Evolutionary conservation across 1,140 invertebrate genomes (phyloP), one percentile per base, ranked within the genome.

Genomic region (Hycleus cichorii): DNA sequence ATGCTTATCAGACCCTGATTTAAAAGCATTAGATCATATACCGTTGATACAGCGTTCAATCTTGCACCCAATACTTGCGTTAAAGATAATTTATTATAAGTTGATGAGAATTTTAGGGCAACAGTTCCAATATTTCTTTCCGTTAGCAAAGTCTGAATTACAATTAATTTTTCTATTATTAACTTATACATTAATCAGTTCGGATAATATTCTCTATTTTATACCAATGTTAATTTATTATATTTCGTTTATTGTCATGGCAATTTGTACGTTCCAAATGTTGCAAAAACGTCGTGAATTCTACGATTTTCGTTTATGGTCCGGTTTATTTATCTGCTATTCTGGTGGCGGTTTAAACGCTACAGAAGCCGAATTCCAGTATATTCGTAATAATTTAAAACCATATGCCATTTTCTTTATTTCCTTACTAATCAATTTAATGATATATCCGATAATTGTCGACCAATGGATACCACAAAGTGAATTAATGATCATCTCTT

Each of bases 361-460:
- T 0, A 81, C 88, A 7, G 83, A 89, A 59, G 89, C 89, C 0
- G 88, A 91, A 60, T 87, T 86, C 69, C 81, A 88, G 45, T 91
- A 89, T 61, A 83, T 90, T n/a, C 77, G 83, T 26, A 92, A 91
- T 64, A 90, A 91, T 66, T 72, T 92, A 24, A 85, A 84, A 43
- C 89, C 90, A 0, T 92, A 89, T 64, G 74, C 85, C 27, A 83
- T 89, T 40, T 93, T 87, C 72, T 92, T 93, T 66, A 66, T 86
- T 11, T 81, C 86, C 0, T 72, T 93, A 6, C 77, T 91, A 2
- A 64, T 86, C 0, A 88, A 90, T 76, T 75, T 92, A 10, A 79
- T 88, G 32, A 76, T 88, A 1, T 91, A 89, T 70, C 89, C 90
- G 0, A 71, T 90, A 11, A 84, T 91, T 46, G 80, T 87, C 4